phyloP scores from a whole-genome alignment of 2,797 vertebrate genomes.

The Malurus splendens region DNA sequence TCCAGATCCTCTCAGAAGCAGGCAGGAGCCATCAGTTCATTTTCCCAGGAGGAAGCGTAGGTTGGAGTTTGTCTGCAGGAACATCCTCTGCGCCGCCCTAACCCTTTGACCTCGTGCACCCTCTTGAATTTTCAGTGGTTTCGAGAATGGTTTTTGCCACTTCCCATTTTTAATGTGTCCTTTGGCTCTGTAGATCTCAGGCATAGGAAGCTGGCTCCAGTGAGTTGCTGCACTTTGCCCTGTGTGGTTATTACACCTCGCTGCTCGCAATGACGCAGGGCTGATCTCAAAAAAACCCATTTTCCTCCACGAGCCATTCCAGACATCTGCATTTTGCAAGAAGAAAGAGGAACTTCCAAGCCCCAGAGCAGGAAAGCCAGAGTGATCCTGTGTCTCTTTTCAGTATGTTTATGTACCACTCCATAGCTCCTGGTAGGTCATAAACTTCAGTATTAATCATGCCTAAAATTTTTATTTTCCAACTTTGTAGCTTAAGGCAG shows the following conservation, averaged over 20 bases:
- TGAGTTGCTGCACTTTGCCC: not conserved
- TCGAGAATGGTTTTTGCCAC: not conserved
- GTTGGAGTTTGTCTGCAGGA: not conserved
- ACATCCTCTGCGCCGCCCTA: fast-evolving
- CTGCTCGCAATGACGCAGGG: not conserved
- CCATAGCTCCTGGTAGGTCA: not conserved
- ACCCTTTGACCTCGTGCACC: not conserved
- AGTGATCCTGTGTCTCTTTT: not conserved
- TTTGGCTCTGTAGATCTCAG: not conserved
- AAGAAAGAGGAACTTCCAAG: not conserved
- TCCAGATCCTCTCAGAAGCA: not conserved
- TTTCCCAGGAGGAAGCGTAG: not conserved
- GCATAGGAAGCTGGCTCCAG: not conserved
- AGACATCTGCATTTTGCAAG: not conserved
- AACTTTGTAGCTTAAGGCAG: not conserved
- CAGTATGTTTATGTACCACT: not conserved
- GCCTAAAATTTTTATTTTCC: not conserved
- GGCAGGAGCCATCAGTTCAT: not conserved
- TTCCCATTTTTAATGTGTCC: not conserved
- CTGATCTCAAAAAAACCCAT: not conserved
- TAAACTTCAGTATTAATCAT: not conserved
- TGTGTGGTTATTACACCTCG: not conserved
- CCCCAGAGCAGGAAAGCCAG: not conserved
- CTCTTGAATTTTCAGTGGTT: not conserved
- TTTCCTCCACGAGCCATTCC: not conserved